Evolutionary conservation across 2,888 invertebrate genomes (phyloP), one percentile per base, ranked within the genome.

Genomic region (Idaea aversata): DNA sequence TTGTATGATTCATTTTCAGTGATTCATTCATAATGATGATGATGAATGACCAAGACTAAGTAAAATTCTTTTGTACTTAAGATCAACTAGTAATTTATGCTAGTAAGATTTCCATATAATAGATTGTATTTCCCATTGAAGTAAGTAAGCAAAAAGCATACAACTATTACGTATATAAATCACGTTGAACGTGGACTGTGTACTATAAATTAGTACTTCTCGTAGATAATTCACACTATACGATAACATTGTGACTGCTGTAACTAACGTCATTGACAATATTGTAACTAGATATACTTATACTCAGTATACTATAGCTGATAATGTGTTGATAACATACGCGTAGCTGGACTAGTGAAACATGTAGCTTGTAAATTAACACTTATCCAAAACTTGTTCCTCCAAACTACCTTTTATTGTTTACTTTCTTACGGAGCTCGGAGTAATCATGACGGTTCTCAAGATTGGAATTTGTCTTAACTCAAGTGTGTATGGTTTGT

Each of bases 321-420:
- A 47, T 10, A 47, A 47, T 10, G 47, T 47, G 47, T 47, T 47
- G 47, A 47, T 47, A 47, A 47, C 13, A 10, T 47, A 47, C 3
- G 13, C 47, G 80, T 78, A 80, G 78, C 77, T 80, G 79, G 47
- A 6, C 47, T 47, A 2, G 47, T 47, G 47, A 47, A 47, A 47
- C 47, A 47, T 47, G 47, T 47, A 7, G 47, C 13, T 47, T 47
- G 47, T 47, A 47, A 47, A 47, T 47, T 47, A 47, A 47, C 47
- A 47, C 47, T 47, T 10, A 47, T 47, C 47, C 47, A 47, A 47
- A 47, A 47, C 47, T 47, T 13, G 47, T 47, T 47, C 47, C 47
- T 47, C 47, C 47, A 5, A 47, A 47, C 3, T 47, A 13, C 47
- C 47, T 47, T 10, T 13, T 47, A 47, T 61, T 57, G 63, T 67